Evolutionary conservation across 1,140 invertebrate species (phyloP), one percentile per base, ranked within the genome.

Genomic region (Metaphire vulgaris): DNA sequence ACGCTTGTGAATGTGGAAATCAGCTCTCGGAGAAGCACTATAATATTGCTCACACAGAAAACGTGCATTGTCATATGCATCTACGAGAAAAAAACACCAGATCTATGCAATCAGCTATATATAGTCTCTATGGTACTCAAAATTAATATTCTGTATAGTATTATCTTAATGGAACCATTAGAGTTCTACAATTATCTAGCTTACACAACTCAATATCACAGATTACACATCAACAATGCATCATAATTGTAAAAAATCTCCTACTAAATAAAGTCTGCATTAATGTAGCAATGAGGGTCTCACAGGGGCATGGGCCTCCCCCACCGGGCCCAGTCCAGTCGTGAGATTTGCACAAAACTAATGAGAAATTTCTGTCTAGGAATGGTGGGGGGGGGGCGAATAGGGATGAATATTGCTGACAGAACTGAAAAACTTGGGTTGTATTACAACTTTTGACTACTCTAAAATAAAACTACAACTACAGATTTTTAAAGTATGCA

Each of bases 21-120:
- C 88, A 69, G 98, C 86, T 77, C 94, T 92, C 1, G 97, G 97
- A 77, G 95, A 92, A 1, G 91, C 91, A 79, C 97, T 86, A 86
- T 99, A 99, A 88, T 99, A 99, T 87, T 96, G 92, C 87, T 99
- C 97, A 88, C 97, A 99, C 1, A 99, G 90, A 86, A 98, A 98
- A 75, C 93, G 89, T 0, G 97, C 96, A 87, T 98, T 98, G 85
- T 97, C 94, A 85, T 95, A 99, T 0, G 97, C 96, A 88, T 99
- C 97, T 85, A 80, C 12, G 77, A 90, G 88, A 74, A 76, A 80
- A 74, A 74, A 72, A 67, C 67, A 56, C 76, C 26, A 15, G 26
- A 15, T 65, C 14, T 65, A 65, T 65, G 26, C 26, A 65, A 65
- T 65, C 26, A 65, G 14, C 26, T 15, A 65, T 65, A 65, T 15